phyloP scores from a whole-genome alignment of 2,113 vertebrate species.

The Silurus glanis region DNA sequence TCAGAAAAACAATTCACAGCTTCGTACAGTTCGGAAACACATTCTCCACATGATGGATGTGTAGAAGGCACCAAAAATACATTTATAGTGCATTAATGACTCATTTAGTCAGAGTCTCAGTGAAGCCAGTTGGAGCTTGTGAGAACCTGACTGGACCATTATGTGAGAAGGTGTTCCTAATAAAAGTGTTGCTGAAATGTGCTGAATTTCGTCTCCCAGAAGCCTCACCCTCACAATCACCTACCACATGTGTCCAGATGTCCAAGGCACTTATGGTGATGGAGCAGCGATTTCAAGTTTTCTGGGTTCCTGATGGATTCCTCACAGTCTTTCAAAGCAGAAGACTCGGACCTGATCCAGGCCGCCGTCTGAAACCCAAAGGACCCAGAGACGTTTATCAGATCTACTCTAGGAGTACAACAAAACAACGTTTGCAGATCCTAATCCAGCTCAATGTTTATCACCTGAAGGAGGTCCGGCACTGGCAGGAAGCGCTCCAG shows the following conservation, averaged over 20 bases:
- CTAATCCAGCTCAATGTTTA: not conserved
- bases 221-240: not conserved
- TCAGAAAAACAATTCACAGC: not conserved
- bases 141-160: not conserved
- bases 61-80: not conserved
- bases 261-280: conserved; percentile 35
- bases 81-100: not conserved
- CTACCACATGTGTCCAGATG: conserved; percentile 25
- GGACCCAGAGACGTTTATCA: not conserved
- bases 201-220: not conserved
- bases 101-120: not conserved
- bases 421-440: not conserved
- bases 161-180: not conserved
- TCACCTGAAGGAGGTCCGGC: conserved; percentile 47
- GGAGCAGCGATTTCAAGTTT: conserved; percentile 31
- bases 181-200: not conserved
- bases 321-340: conserved; percentile 31
- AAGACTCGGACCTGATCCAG: conserved; percentile 23
- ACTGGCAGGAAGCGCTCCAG: conserved; percentile 57
- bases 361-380: conserved; percentile 20
- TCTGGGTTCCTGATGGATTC: conserved; percentile 36
- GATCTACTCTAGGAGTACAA: not conserved
- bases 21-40: not conserved
- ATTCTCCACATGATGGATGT: not conserved
- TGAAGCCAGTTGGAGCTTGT: not conserved